A percentile compares a stretch with the other conserved stretches of the same genome.
phyloP scores from a whole-genome alignment of 2,797 vertebrate species.

The Caiman crocodilus region DNA sequence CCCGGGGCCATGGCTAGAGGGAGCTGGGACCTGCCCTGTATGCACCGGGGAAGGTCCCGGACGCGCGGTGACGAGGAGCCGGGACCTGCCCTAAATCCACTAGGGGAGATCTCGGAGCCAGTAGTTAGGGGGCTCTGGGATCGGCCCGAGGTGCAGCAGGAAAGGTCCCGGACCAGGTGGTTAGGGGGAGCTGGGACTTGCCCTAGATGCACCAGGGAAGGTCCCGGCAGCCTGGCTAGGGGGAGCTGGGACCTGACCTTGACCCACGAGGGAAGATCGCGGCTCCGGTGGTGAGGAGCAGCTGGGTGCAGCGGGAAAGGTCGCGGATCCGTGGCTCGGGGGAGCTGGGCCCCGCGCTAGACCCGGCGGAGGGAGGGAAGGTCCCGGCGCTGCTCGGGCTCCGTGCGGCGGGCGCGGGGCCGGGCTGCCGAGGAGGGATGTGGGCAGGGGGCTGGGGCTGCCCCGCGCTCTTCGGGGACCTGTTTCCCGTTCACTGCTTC shows the following conservation, averaged over 20 bases:
- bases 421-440: neutral
- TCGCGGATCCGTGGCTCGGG: neutral
- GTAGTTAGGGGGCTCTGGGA: no score
- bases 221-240: neutral
- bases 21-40: neutral
- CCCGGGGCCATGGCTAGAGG: neutral
- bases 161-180: neutral
- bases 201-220: no score
- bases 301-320: no score
- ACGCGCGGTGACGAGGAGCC: no score
- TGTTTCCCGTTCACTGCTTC: conserved; percentile 64
- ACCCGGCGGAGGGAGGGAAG: no score
- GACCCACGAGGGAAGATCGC: no score
- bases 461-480: neutral
- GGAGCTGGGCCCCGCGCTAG: neutral
- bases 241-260: no score
- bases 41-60: neutral
- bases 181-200: conserved; percentile 7
- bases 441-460: neutral
- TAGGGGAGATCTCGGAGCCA: no score
- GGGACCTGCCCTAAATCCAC: no score
- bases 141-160: no score
- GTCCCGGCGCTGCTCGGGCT: no score
- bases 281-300: no score
- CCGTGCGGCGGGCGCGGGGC: neutral